Percentiles rank a stretch among this genome's conserved stretches.
Evolutionary conservation across 1,140 invertebrate species (phyloP).

Genomic region (Forficula auricularia): DNA sequence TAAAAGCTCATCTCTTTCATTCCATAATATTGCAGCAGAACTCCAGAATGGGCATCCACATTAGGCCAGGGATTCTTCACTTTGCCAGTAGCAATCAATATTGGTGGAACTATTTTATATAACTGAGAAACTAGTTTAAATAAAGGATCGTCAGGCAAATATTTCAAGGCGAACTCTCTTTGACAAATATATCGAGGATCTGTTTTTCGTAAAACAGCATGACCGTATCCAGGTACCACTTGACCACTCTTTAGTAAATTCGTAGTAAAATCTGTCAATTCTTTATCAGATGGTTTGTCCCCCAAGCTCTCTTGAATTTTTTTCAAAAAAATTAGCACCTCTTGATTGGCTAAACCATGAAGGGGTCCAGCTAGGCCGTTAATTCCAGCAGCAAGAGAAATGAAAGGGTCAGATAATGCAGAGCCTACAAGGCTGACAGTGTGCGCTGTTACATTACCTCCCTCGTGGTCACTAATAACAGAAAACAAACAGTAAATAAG

Average conservation of each 20-base stretch:
- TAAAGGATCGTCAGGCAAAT: slow-evolving; percentile 43
- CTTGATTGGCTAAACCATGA: slow-evolving; percentile 91
- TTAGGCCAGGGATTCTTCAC: slow-evolving; percentile 52
- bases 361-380: slow-evolving; percentile 89
- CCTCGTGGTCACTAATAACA: slow-evolving; percentile 65
- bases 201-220: slow-evolving; percentile 48
- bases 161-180: slow-evolving; percentile 45
- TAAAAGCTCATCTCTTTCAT: slow-evolving; percentile 52
- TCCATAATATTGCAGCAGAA: slow-evolving; percentile 42
- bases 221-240: slow-evolving; percentile 50
- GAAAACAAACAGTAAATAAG: no score
- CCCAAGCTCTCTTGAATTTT: slow-evolving; percentile 32
- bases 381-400: slow-evolving; percentile 85
- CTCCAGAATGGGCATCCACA: slow-evolving; percentile 47
- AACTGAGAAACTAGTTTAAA: slow-evolving; percentile 36
- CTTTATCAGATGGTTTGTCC: slow-evolving; percentile 32
- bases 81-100: slow-evolving; percentile 41
- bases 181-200: slow-evolving; percentile 49
- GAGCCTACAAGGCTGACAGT: slow-evolving; percentile 88
- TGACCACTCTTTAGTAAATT: slow-evolving; percentile 44
- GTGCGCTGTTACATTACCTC: slow-evolving; percentile 90
- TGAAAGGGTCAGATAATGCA: slow-evolving; percentile 84
- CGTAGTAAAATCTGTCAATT: slow-evolving; percentile 43
- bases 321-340: slow-evolving; percentile 37
- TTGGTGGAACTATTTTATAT: slow-evolving; percentile 42